A percentile compares a stretch with the other conserved stretches of the same genome.
phyloP scores from a whole-genome alignment of 2,888 invertebrate genomes.

The Diaphora mendica region DNA sequence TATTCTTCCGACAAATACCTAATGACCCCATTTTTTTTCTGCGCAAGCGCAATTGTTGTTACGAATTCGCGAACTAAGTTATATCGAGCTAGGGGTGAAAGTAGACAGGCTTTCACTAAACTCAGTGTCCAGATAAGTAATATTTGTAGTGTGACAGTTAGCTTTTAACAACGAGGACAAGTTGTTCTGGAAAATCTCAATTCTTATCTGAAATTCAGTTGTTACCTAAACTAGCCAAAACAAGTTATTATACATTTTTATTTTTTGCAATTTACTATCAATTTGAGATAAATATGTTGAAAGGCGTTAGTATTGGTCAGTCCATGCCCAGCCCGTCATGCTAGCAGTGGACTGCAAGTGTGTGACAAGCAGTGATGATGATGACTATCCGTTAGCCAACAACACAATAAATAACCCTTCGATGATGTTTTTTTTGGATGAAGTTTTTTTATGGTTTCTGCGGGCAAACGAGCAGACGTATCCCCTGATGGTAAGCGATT shows the following conservation, averaged over 20 bases:
- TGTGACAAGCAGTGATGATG: too few species aligned
- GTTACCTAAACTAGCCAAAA: constrained; percentile 33
- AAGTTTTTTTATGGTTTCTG: too few species aligned
- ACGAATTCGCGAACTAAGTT: constrained; percentile 76
- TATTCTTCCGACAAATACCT: constrained; percentile 71
- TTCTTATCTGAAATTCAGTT: constrained; percentile 42
- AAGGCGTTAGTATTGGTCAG: too few species aligned
- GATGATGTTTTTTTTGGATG: too few species aligned
- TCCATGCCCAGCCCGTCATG: too few species aligned
- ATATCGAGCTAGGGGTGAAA: constrained; percentile 69
- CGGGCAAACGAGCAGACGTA: too few species aligned
- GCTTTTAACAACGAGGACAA: constrained; percentile 41
- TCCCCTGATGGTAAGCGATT: too few species aligned
- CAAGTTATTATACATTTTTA: too few species aligned
- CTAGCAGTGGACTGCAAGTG: too few species aligned
- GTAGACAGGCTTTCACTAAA: constrained; percentile 78
- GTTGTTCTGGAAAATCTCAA: constrained; percentile 38
- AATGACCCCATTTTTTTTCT: constrained; percentile 78
- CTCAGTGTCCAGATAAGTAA: constrained; percentile 56
- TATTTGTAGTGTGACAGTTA: constrained; percentile 54
- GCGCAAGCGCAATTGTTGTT: constrained; percentile 69
- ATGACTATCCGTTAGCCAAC: neutral
- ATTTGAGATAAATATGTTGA: neutral
- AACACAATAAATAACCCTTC: neutral
- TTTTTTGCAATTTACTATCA: neutral